Percentiles rank a stretch among this genome's conserved stretches.
These are phyloP conservation scores for Diplosoma virens DNA, from an alignment of 23 tunicate species.

Conservation along the genomic window DNA sequence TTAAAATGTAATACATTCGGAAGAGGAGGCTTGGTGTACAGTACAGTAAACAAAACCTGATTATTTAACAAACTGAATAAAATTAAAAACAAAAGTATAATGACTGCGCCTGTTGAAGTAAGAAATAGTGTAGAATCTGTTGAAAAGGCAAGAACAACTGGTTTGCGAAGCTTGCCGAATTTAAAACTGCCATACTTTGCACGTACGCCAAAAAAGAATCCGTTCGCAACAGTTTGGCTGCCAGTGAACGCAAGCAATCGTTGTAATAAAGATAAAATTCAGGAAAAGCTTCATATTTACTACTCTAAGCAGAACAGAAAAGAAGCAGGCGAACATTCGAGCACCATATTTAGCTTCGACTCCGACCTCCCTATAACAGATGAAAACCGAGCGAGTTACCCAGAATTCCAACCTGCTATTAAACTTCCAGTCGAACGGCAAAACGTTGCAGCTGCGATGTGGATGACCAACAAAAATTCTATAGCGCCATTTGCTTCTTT, in stretches of 20 bases:
- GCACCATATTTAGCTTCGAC: neutral
- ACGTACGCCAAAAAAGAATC: slow-evolving; percentile 60
- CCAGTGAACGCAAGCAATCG: slow-evolving; percentile 89
- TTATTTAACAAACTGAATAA: too few relatives aligned
- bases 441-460: slow-evolving; percentile 80
- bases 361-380: neutral
- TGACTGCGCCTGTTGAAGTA: too few relatives aligned
- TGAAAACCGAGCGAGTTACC: neutral
- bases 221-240: slow-evolving; percentile 75
- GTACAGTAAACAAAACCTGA: too few relatives aligned
- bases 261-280: slow-evolving; percentile 47
- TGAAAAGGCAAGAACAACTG: slow-evolving; percentile 17
- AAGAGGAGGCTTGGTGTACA: too few relatives aligned
- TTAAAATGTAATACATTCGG: too few relatives aligned
- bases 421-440: slow-evolving; percentile 40
- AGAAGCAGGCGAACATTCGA: neutral
- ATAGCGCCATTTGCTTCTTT: slow-evolving; percentile 78
- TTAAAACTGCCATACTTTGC: slow-evolving; percentile 59
- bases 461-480: slow-evolving; percentile 85
- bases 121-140: neutral
- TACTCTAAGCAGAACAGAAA: slow-evolving; percentile 68
- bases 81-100: too few relatives aligned
- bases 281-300: slow-evolving; percentile 69
- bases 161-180: slow-evolving; percentile 59
- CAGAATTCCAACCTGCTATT: slow-evolving; percentile 17